phyloP scores from a whole-genome alignment of 1,140 invertebrate species.

The Drosophila willistoni region DNA sequence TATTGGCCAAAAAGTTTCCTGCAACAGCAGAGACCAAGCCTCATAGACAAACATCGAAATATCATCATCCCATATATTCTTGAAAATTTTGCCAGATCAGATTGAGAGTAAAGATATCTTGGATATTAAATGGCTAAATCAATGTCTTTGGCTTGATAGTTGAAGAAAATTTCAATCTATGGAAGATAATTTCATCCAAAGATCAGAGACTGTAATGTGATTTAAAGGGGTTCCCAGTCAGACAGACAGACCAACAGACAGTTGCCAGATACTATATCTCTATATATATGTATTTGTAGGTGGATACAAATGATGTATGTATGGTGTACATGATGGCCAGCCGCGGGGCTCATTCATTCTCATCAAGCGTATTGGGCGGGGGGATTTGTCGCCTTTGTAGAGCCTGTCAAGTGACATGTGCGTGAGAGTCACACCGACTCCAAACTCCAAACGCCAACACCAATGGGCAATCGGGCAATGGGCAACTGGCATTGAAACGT shows the following conservation, averaged over 20 bases:
- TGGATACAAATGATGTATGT: slow-evolving; percentile 23
- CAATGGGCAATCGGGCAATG: background rate
- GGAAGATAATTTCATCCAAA: no score
- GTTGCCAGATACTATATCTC: slow-evolving; percentile 1
- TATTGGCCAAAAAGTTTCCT: slow-evolving; percentile 4
- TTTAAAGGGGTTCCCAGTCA: slow-evolving; percentile 4
- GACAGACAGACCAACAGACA: slow-evolving; percentile 11
- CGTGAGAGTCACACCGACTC: slow-evolving; percentile 43
- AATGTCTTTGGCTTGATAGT: no score
- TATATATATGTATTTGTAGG: slow-evolving; percentile 17
- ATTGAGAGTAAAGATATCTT: no score
- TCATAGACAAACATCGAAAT: no score
- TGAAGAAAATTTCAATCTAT: no score
- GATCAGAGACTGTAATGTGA: slow-evolving; percentile 1
- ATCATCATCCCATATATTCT: no score
- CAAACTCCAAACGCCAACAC: background rate
- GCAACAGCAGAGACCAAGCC: background rate
- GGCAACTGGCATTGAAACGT: background rate
- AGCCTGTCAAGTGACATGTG: slow-evolving; percentile 56
- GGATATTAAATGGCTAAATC: no score
- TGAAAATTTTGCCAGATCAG: no score
- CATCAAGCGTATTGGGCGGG: slow-evolving; percentile 74
- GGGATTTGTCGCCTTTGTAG: slow-evolving; percentile 71
- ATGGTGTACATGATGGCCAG: slow-evolving; percentile 30
- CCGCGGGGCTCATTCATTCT: slow-evolving; percentile 70